Conservation (phyloP, 64 coral and sea anemone genomes). For the Stichodactyla mertensii region DNA sequence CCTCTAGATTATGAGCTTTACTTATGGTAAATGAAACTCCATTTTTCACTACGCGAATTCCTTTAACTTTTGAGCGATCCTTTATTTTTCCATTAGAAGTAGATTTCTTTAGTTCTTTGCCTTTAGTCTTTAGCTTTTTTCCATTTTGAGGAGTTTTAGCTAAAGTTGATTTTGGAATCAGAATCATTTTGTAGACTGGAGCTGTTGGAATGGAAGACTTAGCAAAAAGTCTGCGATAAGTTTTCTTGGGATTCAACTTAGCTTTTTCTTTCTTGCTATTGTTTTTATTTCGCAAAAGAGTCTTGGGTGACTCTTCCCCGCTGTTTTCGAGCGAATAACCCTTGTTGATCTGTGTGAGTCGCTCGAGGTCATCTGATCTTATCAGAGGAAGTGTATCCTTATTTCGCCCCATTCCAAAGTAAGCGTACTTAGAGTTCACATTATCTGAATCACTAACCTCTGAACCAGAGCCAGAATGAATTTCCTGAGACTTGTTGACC, state of each 20-base stretch:
- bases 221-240: neutral
- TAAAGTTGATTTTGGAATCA: neutral
- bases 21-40: neutral
- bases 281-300: neutral
- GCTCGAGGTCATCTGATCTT: neutral
- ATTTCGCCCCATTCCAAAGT: neutral
- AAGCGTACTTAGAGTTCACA: neutral
- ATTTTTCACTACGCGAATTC: constrained; percentile 19
- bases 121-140: neutral
- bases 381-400: neutral
- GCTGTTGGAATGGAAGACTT: neutral
- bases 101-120: neutral
- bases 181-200: neutral
- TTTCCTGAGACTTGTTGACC: too few species aligned
- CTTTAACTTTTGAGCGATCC: neutral
- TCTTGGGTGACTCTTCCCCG: neutral
- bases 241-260: neutral
- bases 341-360: neutral
- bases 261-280: neutral
- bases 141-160: neutral
- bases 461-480: neutral
- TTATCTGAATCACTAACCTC: neutral
- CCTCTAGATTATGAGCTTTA: neutral
- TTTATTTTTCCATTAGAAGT: neutral
- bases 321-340: neutral